These are phyloP conservation scores for Diachrysia chrysitis DNA, from an alignment of 2,888 invertebrate genomes.

Conservation along the genomic window DNA sequence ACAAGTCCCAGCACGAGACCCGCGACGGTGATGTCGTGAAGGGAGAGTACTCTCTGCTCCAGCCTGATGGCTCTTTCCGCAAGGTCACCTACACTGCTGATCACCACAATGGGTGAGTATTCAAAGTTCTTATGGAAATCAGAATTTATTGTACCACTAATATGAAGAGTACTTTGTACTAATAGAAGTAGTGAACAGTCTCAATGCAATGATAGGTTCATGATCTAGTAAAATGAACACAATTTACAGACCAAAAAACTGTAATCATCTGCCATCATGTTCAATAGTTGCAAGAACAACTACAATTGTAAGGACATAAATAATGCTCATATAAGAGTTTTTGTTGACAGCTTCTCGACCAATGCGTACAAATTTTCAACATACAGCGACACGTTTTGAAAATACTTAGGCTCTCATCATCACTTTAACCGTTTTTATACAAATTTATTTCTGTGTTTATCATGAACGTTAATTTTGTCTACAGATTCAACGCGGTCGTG, in stretches of 20 bases:
- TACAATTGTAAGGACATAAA: too few species aligned
- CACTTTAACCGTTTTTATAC: too few species aligned
- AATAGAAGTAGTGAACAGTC: not conserved
- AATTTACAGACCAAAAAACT: not conserved
- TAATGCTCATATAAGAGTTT: too few species aligned
- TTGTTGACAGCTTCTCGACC: too few species aligned
- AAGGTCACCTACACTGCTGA: constrained; percentile 90
- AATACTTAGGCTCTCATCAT: not conserved
- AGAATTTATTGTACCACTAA: not conserved
- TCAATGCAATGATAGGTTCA: not conserved
- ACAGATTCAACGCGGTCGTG: constrained; percentile 87
- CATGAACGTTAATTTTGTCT: constrained; percentile 13
- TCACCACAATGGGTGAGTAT: constrained; percentile 88
- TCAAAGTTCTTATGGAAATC: not conserved
- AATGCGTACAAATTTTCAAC: too few species aligned
- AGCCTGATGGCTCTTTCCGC: constrained; percentile 89
- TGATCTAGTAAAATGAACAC: not conserved
- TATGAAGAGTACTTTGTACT: not conserved
- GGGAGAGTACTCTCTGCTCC: constrained; percentile 88
- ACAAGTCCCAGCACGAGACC: constrained; percentile 89
- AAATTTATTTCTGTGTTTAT: too few species aligned
- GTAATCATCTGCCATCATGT: not conserved
- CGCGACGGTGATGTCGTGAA: constrained; percentile 89
- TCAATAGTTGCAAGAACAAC: not conserved
- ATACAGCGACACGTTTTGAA: not conserved